phyloP scores from a whole-genome alignment of 1,140 invertebrate genomes.

The Caerostris extrusa region DNA sequence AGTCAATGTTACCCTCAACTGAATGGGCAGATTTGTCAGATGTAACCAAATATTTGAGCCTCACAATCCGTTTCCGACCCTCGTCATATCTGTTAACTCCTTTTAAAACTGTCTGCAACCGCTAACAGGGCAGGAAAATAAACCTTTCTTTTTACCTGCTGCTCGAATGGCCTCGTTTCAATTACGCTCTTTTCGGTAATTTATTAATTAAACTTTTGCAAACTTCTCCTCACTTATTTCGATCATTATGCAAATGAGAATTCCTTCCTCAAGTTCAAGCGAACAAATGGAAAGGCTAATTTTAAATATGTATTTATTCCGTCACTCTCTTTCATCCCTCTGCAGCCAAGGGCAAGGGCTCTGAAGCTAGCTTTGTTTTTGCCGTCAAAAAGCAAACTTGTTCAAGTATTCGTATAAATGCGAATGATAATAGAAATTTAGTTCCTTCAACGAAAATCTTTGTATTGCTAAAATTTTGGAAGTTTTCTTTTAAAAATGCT shows the following conservation, averaged over 20 bases:
- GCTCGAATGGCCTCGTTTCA: conserved; percentile 4
- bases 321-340: not conserved
- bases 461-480: too few species aligned
- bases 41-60: not conserved
- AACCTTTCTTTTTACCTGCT: not conserved
- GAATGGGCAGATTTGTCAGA: not conserved
- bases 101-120: not conserved
- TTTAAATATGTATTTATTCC: conserved; percentile 57
- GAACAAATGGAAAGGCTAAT: conserved; percentile 42
- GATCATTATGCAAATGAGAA: conserved; percentile 51
- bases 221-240: conserved; percentile 15
- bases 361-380: not conserved
- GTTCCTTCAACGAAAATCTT: not conserved
- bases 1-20: not conserved
- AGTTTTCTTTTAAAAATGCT: too few species aligned
- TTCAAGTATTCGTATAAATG: not conserved
- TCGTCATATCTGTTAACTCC: not conserved
- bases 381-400: not conserved
- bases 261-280: not conserved
- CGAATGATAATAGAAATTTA: not conserved
- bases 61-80: not conserved
- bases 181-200: conserved; percentile 9
- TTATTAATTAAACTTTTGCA: conserved; percentile 62
- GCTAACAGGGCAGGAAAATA: not conserved
- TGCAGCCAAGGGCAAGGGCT: not conserved